A percentile compares a stretch with the other conserved stretches of the same genome.
Evolutionary conservation across 2,797 vertebrate genomes (phyloP).

Genomic region (Euthynnus affinis): DNA sequence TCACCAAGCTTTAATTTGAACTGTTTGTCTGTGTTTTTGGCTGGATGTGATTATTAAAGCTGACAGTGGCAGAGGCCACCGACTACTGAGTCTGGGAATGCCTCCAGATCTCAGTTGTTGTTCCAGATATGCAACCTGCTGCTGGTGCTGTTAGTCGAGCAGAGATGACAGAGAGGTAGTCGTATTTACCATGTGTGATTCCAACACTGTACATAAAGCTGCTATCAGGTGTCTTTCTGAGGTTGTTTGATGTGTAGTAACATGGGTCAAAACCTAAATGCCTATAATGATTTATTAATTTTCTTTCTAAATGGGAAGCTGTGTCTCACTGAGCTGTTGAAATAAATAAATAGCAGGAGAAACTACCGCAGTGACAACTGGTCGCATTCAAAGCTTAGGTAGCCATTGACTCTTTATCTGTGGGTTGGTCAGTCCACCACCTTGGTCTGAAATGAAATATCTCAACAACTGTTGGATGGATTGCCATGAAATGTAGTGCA

Average conservation of each 20-base stretch:
- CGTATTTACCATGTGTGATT: constrained; percentile 35
- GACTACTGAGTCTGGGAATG: constrained; percentile 76
- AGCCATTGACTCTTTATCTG: too few relatives aligned
- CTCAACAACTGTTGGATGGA: too few relatives aligned
- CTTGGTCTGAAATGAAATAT: neutral
- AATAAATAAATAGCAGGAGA: constrained; percentile 30
- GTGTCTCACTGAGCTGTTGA: constrained; percentile 8
- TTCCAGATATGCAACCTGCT: constrained; percentile 69
- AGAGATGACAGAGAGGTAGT: constrained; percentile 46
- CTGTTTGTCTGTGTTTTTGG: constrained; percentile 67
- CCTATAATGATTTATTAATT: constrained; percentile 42
- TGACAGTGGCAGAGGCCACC: constrained; percentile 66
- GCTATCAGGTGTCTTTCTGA: constrained; percentile 55
- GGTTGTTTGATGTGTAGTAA: constrained; percentile 52
- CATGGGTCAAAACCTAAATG: constrained; percentile 45
- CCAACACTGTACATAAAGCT: constrained; percentile 35
- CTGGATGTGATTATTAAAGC: constrained; percentile 69
- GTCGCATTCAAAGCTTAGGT: constrained; percentile 17
- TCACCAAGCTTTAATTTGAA: constrained; percentile 61
- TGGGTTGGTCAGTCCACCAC: neutral
- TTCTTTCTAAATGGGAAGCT: constrained; percentile 27
- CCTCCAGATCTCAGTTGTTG: constrained; percentile 78
- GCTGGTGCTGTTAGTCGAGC: constrained; percentile 47
- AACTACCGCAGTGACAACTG: neutral
- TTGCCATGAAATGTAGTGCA: too few relatives aligned